These are phyloP conservation scores for Limnodromus scolopaceus DNA, from an alignment of 2,797 vertebrate species.

Conservation along the genomic window DNA sequence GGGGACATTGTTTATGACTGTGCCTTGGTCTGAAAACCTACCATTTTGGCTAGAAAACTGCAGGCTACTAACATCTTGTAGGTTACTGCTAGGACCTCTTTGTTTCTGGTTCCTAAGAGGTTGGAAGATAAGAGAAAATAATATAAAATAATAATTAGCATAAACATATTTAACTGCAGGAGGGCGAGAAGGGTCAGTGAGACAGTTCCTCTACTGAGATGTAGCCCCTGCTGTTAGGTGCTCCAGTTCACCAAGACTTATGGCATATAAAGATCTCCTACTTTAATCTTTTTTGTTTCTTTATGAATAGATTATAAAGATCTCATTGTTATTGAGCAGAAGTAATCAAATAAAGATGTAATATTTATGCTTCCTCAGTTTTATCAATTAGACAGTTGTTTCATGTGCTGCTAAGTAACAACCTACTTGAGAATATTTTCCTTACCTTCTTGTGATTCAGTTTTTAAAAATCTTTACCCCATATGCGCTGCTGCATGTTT, in stretches of 20 bases:
- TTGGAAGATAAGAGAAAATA: neutral
- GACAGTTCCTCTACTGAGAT: neutral
- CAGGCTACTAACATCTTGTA: neutral
- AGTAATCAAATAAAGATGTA: neutral
- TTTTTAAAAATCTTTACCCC: neutral
- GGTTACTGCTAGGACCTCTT: neutral
- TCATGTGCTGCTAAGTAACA: neutral
- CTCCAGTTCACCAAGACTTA: neutral
- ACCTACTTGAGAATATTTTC: neutral
- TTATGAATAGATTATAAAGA: neutral
- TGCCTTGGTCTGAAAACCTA: neutral
- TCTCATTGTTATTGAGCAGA: conserved; percentile 17
- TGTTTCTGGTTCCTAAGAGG: neutral
- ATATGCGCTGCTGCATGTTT: neutral
- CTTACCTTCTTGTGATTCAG: neutral
- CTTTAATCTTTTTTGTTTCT: neutral
- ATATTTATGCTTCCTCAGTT: neutral
- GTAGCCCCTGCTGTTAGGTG: neutral
- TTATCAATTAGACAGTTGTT: neutral
- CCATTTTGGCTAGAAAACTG: neutral
- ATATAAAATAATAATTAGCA: neutral
- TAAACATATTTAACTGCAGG: neutral
- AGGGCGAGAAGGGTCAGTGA: neutral
- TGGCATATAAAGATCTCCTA: neutral
- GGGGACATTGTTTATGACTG: neutral